Base-by-base conservation (phyloP, 2,797 vertebrate genomes). In the Coracias cyanogaster region DNA sequence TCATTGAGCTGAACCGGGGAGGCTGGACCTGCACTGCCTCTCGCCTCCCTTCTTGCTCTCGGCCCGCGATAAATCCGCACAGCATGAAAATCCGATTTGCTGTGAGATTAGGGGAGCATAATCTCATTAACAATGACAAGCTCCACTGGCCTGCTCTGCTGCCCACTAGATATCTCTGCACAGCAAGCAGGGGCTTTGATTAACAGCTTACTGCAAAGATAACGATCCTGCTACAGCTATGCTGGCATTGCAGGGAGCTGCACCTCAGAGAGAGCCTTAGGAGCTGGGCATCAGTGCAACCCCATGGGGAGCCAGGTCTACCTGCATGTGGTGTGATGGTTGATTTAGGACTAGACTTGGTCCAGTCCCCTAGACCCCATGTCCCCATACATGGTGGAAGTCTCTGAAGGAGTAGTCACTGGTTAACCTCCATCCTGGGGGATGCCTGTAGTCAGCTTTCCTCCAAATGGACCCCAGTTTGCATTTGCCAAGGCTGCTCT, bases 61-160 rank as follows among this genome's bases (percentile, higher is more conserved):
- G 7, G 82, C 43, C 58, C 4, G 7, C 20, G 13, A 74, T 81
- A 51, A 49, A 71, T 60, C 29, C 5, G 1, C 41, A 39, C 17
- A 70, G 88, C 94, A 87, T 83, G 87, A 76, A 95, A 97, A 96
- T 83, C 82, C 26, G 26, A 88, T 93, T 96, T 94, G 81, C 93
- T 76, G 71, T 67, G 92, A 95, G 95, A 96, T 97, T 91, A 94
- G 87, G 89, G 90, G 61, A 72, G 78, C 7, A 31, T 81, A 95
- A 92, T 93, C 95, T 96, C 91, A 83, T 97, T 94, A 96, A 92
- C 26, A 6, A 58, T 39, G 92, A 96, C 80, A 86, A 82, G 37
- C 66, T 72, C 21, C 41, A 17, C 48, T 73, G 73, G 90, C 52
- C 74, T 18, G n/a, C 41, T 57, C 88, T 81, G 62, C 94, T 3